Evolutionary conservation across 1,140 invertebrate species (phyloP).

Genomic region (Atta cephalotes): DNA sequence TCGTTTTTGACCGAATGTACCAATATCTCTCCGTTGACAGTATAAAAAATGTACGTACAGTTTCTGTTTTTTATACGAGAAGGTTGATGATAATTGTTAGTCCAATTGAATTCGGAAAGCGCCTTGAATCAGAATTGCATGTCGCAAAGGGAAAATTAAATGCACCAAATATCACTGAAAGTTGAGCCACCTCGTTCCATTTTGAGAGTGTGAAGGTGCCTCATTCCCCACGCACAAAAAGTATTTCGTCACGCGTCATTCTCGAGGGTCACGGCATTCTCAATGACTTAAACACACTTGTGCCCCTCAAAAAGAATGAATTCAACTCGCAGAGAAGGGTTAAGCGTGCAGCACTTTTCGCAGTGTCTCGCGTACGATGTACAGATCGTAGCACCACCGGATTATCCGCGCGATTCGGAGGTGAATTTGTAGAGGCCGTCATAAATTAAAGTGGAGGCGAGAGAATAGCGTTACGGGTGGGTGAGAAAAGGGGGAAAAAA

Average conservation of each 20-base stretch:
- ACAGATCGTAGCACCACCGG: background rate
- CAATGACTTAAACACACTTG: conserved; percentile 7
- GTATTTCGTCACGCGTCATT: conserved; percentile 23
- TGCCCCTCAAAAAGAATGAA: conserved; percentile 25
- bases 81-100: background rate
- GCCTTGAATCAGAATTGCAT: background rate
- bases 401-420: conserved; percentile 1
- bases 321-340: conserved; percentile 1
- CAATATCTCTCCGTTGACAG: background rate
- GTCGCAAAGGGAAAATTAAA: background rate
- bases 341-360: conserved; percentile 17
- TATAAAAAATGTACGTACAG: background rate
- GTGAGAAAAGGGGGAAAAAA: conserved; percentile 33
- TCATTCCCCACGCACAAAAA: background rate
- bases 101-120: background rate
- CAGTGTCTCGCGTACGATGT: conserved; percentile 32
- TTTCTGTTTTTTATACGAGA: background rate
- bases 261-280: conserved; percentile 36
- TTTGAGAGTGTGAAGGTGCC: background rate
- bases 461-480: conserved; percentile 53
- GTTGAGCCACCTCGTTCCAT: background rate
- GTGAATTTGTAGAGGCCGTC: background rate
- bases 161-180: background rate
- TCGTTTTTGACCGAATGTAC: conserved; percentile 54
- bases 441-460: conserved; percentile 62